Evolutionary conservation across 2,113 vertebrate genomes (phyloP).

Genomic region (Phaethornis superciliosus): DNA sequence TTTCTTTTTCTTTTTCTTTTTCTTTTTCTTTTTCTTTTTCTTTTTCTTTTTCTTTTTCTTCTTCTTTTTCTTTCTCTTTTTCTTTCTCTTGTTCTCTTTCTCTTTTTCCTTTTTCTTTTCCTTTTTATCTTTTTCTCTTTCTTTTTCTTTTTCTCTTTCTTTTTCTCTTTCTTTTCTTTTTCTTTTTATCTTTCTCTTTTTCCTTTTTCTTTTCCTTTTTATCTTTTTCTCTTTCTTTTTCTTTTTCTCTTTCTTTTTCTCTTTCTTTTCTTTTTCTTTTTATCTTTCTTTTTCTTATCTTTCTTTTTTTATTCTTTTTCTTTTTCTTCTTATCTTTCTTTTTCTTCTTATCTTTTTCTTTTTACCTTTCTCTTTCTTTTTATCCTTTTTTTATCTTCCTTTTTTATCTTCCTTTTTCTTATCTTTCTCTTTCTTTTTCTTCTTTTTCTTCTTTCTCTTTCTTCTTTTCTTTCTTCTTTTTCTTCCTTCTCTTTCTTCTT

Average conservation of each 20-base stretch:
- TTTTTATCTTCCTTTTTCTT: too few species aligned
- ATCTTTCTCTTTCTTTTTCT: too few species aligned
- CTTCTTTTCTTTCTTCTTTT: too few species aligned
- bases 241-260: not conserved
- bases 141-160: fast-evolving
- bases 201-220: fast-evolving
- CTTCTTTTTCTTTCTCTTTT: fast-evolving
- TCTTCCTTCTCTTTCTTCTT: too few species aligned
- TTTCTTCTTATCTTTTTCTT: too few species aligned
- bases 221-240: fast-evolving
- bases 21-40: fast-evolving
- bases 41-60: fast-evolving
- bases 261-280: fast-evolving
- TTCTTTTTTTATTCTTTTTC: too few species aligned
- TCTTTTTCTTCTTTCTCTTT: too few species aligned
- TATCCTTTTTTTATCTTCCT: too few species aligned
- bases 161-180: fast-evolving
- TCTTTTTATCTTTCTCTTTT: fast-evolving
- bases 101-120: not conserved
- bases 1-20: fast-evolving
- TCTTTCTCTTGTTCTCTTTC: fast-evolving
- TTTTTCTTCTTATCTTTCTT: fast-evolving
- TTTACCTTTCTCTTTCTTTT: too few species aligned
- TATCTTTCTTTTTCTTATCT: too few species aligned
- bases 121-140: too few species aligned